Conservation (phyloP, 1,140 invertebrate genomes). For the Drosophila parvula region DNA sequence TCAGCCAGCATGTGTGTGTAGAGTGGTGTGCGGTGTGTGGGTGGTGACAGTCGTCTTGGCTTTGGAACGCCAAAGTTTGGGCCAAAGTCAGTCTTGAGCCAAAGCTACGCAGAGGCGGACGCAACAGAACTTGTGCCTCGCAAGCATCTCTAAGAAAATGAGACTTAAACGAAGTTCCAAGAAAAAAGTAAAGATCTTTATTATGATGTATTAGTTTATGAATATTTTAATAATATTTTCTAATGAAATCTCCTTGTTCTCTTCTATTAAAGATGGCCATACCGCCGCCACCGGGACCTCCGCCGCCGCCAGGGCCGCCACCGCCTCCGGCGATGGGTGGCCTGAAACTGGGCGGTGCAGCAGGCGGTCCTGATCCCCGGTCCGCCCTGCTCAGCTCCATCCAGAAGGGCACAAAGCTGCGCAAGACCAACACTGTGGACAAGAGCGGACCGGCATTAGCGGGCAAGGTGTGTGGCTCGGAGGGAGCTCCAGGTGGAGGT, state of each 20-base stretch:
- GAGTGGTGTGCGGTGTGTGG: conserved; percentile 45
- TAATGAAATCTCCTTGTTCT: neutral
- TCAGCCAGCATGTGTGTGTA: conserved; percentile 2
- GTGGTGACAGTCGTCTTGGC: conserved; percentile 58
- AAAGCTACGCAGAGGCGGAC: conserved; percentile 45
- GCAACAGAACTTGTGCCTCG: conserved; percentile 13
- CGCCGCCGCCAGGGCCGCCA: conserved; percentile 88
- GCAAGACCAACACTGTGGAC: conserved; percentile 94
- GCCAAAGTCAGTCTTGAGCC: conserved; percentile 48
- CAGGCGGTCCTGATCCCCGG: conserved; percentile 86
- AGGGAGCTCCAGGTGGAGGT: conserved; percentile 13
- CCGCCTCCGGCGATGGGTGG: conserved; percentile 85
- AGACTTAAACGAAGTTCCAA: conserved; percentile 50
- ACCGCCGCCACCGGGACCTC: conserved; percentile 86
- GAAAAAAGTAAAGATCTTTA: conserved; percentile 44
- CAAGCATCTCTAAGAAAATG: conserved; percentile 29
- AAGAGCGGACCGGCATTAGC: conserved; percentile 92
- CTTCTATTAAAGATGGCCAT: conserved; percentile 83
- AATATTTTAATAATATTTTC: neutral
- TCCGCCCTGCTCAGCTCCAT: conserved; percentile 91
- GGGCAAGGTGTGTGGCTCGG: conserved; percentile 84
- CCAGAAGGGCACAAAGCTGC: conserved; percentile 91
- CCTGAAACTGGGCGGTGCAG: conserved; percentile 79
- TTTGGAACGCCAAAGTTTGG: conserved; percentile 21
- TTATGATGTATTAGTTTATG: neutral